A percentile compares a stretch with the other conserved stretches of the same genome.
These are phyloP conservation scores for Mesorhabditis sp. DNA, from an alignment of 2,888 invertebrate species.

Conservation along the genomic window DNA sequence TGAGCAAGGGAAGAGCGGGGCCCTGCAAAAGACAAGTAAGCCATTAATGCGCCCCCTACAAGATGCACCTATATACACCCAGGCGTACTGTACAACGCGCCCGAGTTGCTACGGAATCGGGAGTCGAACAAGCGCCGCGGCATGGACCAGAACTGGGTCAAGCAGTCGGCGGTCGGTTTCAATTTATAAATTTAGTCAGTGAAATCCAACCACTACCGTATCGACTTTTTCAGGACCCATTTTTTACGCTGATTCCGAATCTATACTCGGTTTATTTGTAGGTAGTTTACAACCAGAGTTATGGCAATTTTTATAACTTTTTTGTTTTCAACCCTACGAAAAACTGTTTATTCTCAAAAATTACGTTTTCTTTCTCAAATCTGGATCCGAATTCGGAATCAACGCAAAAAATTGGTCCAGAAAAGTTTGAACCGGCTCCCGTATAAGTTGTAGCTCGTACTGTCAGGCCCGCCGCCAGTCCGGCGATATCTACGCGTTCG, in stretches of 20 bases:
- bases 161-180: conserved; percentile 29
- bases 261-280: neutral
- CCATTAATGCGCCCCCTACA: conserved; percentile 35
- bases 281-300: too few species aligned
- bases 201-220: too few species aligned
- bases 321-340: too few species aligned
- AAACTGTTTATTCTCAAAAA: too few species aligned
- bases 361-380: too few species aligned
- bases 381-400: too few species aligned
- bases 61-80: conserved; percentile 22
- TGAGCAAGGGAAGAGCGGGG: conserved; percentile 39
- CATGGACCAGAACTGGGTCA: conserved; percentile 48
- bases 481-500: conserved; percentile 54
- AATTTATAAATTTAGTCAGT: neutral
- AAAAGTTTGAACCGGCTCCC: too few species aligned
- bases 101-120: conserved; percentile 45
- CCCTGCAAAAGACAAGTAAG: conserved; percentile 43
- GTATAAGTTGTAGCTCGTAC: too few species aligned
- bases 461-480: conserved; percentile 34
- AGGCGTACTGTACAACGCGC: conserved; percentile 44
- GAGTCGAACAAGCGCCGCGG: conserved; percentile 42
- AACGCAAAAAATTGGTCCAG: too few species aligned
- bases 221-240: neutral
- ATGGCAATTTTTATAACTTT: too few species aligned
- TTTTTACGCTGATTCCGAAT: neutral